A percentile compares a stretch with the other conserved stretches of the same genome.
These are phyloP conservation scores for Drosophila arizonae DNA, from an alignment of 1,140 invertebrate genomes.

Conservation along the genomic window DNA sequence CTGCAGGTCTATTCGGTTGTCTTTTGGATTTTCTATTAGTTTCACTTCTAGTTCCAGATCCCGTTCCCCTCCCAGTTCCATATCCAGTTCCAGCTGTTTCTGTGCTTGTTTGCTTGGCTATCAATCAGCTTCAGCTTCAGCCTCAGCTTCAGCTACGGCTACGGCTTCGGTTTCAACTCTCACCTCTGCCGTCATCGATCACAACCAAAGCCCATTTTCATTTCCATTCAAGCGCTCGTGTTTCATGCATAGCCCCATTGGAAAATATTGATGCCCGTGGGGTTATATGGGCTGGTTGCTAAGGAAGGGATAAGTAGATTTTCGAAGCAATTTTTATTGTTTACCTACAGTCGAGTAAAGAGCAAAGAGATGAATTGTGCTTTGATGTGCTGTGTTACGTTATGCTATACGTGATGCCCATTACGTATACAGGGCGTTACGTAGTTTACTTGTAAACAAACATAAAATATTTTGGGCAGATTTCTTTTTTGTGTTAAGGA, in stretches of 20 bases:
- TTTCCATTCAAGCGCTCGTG: slow-evolving; percentile 48
- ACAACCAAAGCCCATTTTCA: slow-evolving; percentile 52
- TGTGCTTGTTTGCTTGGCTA: not conserved
- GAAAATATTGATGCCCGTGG: too few species aligned
- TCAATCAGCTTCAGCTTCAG: not conserved
- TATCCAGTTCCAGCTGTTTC: not conserved
- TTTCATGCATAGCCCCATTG: slow-evolving; percentile 35
- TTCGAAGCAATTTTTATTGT: too few species aligned
- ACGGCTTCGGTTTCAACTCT: slow-evolving; percentile 29
- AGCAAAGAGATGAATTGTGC: too few species aligned
- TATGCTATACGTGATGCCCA: too few species aligned
- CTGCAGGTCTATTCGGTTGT: too few species aligned
- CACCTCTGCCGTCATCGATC: slow-evolving; percentile 67
- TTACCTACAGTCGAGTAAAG: not conserved
- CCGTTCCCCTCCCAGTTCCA: slow-evolving; percentile 5
- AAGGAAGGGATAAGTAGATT: too few species aligned
- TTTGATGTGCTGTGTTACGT: too few species aligned
- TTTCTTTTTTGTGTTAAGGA: too few species aligned
- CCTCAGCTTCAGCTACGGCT: not conserved
- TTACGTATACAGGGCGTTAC: too few species aligned
- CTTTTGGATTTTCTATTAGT: too few species aligned
- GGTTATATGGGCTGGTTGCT: not conserved
- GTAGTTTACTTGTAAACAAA: too few species aligned
- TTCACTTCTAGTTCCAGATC: not conserved
- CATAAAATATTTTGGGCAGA: too few species aligned